Conservation (phyloP, 2,113 vertebrate species). For the Rissa tridactyla region DNA sequence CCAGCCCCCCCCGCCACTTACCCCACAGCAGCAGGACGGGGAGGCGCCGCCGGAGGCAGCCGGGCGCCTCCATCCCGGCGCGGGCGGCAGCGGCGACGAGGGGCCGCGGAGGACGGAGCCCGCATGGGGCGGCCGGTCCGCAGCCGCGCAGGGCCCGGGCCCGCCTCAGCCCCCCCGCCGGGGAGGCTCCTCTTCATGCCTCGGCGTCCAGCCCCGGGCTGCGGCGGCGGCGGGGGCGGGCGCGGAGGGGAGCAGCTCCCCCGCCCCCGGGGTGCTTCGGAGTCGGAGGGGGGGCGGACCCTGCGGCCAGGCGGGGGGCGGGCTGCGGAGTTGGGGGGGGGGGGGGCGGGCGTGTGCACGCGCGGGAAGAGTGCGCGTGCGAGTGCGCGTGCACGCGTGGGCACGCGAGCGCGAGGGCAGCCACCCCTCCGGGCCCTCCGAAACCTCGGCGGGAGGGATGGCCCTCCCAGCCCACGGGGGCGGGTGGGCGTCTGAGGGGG, state of each 20-base stretch:
- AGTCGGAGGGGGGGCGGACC: neutral
- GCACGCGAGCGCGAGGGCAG: accelerated
- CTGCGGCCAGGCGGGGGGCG: neutral
- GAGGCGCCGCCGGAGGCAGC: neutral
- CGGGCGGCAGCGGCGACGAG: neutral
- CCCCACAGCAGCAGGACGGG: conserved; percentile 15
- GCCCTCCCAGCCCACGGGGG: neutral
- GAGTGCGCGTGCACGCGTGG: no score
- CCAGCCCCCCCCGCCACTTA: neutral
- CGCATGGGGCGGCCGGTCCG: neutral
- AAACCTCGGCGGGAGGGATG: accelerated
- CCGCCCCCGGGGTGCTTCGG: neutral
- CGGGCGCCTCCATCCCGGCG: neutral
- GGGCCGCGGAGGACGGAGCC: neutral
- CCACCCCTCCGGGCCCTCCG: accelerated
- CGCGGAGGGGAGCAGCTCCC: neutral
- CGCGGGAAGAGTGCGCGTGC: neutral
- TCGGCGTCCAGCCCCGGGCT: neutral
- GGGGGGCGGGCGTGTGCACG: neutral
- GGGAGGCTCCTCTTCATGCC: neutral
- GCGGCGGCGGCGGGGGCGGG: neutral
- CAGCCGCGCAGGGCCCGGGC: neutral
- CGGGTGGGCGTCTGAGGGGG: neutral
- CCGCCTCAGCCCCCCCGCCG: neutral
- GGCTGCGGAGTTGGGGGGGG: no score